phyloP scores from a whole-genome alignment of 2,113 vertebrate genomes.

The Sphaerodactylus townsendi region DNA sequence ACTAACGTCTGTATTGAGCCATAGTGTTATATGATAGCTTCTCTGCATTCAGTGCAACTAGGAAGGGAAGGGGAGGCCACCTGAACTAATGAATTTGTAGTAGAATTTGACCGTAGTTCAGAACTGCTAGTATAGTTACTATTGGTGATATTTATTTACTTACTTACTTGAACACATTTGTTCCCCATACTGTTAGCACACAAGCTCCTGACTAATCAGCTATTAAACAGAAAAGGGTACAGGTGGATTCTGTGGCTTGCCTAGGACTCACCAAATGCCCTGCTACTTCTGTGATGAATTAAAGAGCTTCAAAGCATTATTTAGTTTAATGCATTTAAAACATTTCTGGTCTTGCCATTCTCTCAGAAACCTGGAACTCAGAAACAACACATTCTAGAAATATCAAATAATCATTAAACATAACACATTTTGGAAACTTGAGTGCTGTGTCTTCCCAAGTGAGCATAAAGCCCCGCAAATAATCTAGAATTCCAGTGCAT shows the following conservation, averaged over 20 bases:
- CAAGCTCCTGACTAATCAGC: too few relatives aligned
- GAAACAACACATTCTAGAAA: too few relatives aligned
- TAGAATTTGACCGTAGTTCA: background rate
- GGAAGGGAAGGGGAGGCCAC: background rate
- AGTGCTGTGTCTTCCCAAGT: background rate
- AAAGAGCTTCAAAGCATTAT: background rate
- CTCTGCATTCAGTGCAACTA: background rate
- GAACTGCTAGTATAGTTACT: background rate
- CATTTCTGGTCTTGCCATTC: too few relatives aligned
- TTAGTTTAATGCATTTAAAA: too few relatives aligned
- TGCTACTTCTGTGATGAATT: background rate
- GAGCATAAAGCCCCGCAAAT: background rate
- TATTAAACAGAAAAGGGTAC: background rate
- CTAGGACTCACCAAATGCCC: background rate
- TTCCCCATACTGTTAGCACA: too few relatives aligned
- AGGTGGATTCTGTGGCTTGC: background rate
- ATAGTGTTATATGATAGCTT: background rate
- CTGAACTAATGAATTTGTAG: background rate
- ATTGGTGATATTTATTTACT: background rate
- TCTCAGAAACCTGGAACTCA: too few relatives aligned
- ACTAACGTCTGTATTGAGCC: background rate
- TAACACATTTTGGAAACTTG: background rate
- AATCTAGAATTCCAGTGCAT: background rate
- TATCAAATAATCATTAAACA: too few relatives aligned
- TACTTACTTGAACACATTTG: too few relatives aligned